Conservation (phyloP, 2,797 vertebrate genomes). For the Betta splendens region DNA sequence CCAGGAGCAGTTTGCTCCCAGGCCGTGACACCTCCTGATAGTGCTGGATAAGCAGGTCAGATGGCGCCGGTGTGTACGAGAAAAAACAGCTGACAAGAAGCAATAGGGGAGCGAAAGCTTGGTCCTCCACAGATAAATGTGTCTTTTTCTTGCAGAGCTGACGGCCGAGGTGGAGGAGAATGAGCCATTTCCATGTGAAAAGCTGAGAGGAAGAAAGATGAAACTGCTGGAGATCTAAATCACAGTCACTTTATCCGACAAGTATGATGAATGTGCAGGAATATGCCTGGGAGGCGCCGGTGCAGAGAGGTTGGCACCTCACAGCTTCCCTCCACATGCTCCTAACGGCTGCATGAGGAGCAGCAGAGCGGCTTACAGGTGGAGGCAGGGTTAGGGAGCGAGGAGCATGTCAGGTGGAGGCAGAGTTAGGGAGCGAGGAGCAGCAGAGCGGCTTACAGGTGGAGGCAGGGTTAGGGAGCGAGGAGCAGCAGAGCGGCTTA, state of each 20-base stretch:
- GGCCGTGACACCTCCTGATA: slow-evolving; percentile 38
- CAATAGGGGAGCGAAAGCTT: slow-evolving; percentile 42
- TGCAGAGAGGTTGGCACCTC: slow-evolving; percentile 47
- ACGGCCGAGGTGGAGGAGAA: slow-evolving; percentile 18
- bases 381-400: slow-evolving; percentile 18
- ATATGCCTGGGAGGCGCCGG: slow-evolving; percentile 35
- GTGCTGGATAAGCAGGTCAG: slow-evolving; percentile 68
- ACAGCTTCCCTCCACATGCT: slow-evolving; percentile 34
- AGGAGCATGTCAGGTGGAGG: slow-evolving; percentile 2
- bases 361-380: slow-evolving; percentile 19
- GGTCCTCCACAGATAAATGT: slow-evolving; percentile 51
- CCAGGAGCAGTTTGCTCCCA: slow-evolving; percentile 43
- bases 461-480: slow-evolving; percentile 1
- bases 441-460: slow-evolving; percentile 1
- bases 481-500: slow-evolving; percentile 25
- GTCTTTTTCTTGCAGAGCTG: slow-evolving; percentile 6
- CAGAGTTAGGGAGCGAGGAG: slow-evolving; percentile 1
- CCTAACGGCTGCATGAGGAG: slow-evolving; percentile 36
- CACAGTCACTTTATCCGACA: slow-evolving; percentile 61
- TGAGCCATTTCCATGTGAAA: slow-evolving; percentile 53
- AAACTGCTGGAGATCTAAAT: slow-evolving; percentile 43
- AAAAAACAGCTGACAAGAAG: slow-evolving; percentile 67
- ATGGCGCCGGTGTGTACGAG: slow-evolving; percentile 19
- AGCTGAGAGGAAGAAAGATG: slow-evolving; percentile 40
- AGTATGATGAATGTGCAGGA: slow-evolving; percentile 64